Conservation (phyloP, 2,888 invertebrate genomes). For the Byasa hedistus region DNA sequence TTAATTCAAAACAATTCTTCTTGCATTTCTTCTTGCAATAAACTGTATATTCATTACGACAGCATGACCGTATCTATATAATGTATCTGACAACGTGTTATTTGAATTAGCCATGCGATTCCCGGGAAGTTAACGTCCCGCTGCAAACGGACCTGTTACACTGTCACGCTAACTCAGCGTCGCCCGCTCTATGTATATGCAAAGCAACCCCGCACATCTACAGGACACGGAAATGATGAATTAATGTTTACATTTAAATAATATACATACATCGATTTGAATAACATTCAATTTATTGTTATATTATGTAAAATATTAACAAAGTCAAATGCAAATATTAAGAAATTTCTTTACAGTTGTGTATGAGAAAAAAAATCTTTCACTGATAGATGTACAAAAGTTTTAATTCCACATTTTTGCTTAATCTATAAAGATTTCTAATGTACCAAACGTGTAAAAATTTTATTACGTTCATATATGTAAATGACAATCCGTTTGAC, state of each 20-base stretch:
- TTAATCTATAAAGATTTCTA: no score
- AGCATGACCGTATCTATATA: slow-evolving; percentile 28
- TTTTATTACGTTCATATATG: neutral
- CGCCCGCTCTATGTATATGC: slow-evolving; percentile 20
- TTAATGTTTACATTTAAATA: slow-evolving; percentile 7
- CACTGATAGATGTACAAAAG: no score
- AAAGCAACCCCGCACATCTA: slow-evolving; percentile 12
- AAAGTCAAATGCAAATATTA: no score
- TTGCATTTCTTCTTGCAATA: slow-evolving; percentile 26
- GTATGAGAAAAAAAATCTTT: no score
- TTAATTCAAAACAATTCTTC: slow-evolving; percentile 30
- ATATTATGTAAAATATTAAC: no score
- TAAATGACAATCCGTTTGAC: neutral
- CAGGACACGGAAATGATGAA: slow-evolving; percentile 20
- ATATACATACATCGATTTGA: neutral
- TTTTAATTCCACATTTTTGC: no score
- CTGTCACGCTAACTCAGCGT: slow-evolving; percentile 27
- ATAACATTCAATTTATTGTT: neutral
- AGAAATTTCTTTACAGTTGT: no score
- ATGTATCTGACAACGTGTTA: slow-evolving; percentile 30
- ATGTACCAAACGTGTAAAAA: no score
- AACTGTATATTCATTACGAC: slow-evolving; percentile 29
- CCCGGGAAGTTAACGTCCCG: slow-evolving; percentile 29
- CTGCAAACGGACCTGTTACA: slow-evolving; percentile 24
- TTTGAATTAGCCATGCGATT: slow-evolving; percentile 32